These are phyloP conservation scores for Drosophila albomicans DNA, from an alignment of 1,140 invertebrate species.

Conservation along the genomic window DNA sequence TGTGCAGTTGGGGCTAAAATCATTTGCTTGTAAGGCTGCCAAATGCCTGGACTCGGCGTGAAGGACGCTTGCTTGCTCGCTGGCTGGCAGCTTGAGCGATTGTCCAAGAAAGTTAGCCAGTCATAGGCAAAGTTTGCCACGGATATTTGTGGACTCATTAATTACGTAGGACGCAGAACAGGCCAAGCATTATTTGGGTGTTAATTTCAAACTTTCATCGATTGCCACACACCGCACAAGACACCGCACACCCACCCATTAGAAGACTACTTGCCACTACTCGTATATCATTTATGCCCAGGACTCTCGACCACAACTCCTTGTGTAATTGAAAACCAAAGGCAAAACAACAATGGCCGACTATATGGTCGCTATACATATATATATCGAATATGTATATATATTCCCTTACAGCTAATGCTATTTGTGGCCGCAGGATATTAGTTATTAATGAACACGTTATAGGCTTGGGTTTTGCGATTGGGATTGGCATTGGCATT, in stretches of 20 bases:
- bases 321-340: constrained; percentile 78
- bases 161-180: constrained; percentile 61
- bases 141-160: constrained; percentile 75
- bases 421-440: constrained; percentile 76
- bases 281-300: constrained; percentile 39
- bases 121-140: constrained; percentile 62
- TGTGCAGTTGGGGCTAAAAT: constrained; percentile 54
- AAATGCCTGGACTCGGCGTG: constrained; percentile 32
- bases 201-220: constrained; percentile 83
- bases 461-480: constrained; percentile 47
- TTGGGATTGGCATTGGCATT: background rate
- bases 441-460: constrained; percentile 80
- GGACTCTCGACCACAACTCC: constrained; percentile 39
- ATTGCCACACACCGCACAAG: constrained; percentile 41
- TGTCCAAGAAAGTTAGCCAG: constrained; percentile 63
- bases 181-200: constrained; percentile 61
- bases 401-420: constrained; percentile 53
- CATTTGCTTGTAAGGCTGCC: constrained; percentile 75
- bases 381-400: background rate
- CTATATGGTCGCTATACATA: constrained; percentile 27
- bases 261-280: background rate
- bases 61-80: background rate
- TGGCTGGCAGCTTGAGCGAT: constrained; percentile 69
- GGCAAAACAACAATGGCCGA: constrained; percentile 67
- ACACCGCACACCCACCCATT: constrained; percentile 18